These are phyloP conservation scores for Cryptoblepharus egeriae DNA, from an alignment of 2,797 vertebrate species.

Conservation along the genomic window DNA sequence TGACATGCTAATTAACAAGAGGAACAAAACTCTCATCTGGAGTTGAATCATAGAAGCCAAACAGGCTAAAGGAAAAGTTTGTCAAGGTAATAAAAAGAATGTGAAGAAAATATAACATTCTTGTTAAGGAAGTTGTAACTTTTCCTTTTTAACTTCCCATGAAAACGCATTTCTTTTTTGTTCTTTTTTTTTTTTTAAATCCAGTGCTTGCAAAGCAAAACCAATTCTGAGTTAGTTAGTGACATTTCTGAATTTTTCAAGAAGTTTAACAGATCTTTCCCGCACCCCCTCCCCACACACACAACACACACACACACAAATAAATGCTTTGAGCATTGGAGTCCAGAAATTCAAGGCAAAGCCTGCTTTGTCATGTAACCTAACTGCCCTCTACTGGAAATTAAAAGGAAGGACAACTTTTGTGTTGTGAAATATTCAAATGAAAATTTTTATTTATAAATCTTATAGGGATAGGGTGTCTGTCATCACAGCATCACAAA, in stretches of 20 bases:
- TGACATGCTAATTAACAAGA: too few species aligned
- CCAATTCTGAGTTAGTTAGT: background rate
- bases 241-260: conserved; percentile 45
- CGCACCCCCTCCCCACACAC: too few species aligned
- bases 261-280: conserved; percentile 64
- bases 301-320: conserved; percentile 43
- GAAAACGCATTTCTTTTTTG: conserved; percentile 8
- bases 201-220: background rate
- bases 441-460: conserved; percentile 1
- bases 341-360: conserved; percentile 55
- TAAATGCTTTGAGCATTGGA: conserved; percentile 68
- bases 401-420: conserved; percentile 50
- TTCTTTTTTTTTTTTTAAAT: background rate
- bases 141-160: background rate
- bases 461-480: background rate
- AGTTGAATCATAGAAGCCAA: conserved; percentile 27
- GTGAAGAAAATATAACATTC: conserved; percentile 37
- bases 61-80: conserved; percentile 31
- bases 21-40: background rate
- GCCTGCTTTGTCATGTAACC: conserved; percentile 53
- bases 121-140: conserved; percentile 3
- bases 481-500: background rate
- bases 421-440: background rate
- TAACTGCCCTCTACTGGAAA: conserved; percentile 81
- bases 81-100: conserved; percentile 39